phyloP scores from a whole-genome alignment of 1,140 invertebrate genomes.

The Zaprionus davidi region DNA sequence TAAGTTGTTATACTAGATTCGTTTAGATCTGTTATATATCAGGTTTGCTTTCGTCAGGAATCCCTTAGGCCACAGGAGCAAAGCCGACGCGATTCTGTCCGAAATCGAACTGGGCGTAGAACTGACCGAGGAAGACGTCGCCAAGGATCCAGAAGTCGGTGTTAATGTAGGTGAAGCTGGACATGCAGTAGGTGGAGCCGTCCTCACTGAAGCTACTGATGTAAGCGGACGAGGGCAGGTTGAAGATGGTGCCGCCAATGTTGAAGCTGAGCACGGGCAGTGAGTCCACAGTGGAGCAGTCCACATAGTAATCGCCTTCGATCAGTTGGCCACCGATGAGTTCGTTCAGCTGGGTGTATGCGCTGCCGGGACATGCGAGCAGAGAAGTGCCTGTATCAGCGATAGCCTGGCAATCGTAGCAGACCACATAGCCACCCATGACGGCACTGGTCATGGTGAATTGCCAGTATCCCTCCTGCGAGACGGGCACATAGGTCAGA shows the following conservation, averaged over 20 bases:
- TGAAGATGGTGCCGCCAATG: conserved; percentile 59
- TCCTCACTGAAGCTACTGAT: conserved; percentile 87
- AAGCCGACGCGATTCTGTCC: conserved; percentile 89
- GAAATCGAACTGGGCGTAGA: conserved; percentile 90
- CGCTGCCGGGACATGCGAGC: conserved; percentile 87
- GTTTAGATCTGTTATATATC: conserved; percentile 82
- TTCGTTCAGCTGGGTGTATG: conserved; percentile 49
- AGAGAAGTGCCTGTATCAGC: conserved; percentile 92
- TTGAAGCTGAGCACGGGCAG: conserved; percentile 62
- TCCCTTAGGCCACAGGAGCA: conserved; percentile 66
- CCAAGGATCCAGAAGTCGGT: conserved; percentile 85
- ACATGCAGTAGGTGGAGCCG: conserved; percentile 89
- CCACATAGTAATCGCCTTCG: conserved; percentile 56
- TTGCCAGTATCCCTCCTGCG: conserved; percentile 80
- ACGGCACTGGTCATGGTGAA: conserved; percentile 64
- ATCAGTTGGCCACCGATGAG: conserved; percentile 47
- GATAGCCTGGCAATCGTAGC: conserved; percentile 87
- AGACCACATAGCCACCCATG: conserved; percentile 68
- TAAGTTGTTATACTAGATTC: neutral
- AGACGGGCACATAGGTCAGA: conserved; percentile 74
- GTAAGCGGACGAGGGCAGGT: conserved; percentile 56
- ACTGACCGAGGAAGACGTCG: conserved; percentile 89
- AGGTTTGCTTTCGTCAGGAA: conserved; percentile 80
- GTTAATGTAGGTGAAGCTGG: conserved; percentile 90
- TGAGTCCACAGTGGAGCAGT: conserved; percentile 46